Conservation (phyloP, 2,113 vertebrate genomes). For the Amblyopsis rosae region DNA sequence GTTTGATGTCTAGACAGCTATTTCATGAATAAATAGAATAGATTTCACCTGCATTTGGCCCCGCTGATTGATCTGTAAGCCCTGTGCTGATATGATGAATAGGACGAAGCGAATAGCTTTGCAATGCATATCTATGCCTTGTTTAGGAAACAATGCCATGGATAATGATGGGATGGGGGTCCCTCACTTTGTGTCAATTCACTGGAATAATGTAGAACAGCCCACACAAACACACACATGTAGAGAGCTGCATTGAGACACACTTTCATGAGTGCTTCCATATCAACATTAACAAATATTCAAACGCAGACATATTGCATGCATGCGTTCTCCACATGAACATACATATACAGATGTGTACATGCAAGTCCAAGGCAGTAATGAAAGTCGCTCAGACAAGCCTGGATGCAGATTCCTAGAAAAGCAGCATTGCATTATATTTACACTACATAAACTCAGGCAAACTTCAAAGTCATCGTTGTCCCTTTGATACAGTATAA, state of each 20-base stretch:
- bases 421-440: slow-evolving; percentile 19
- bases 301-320: background rate
- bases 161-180: background rate
- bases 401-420: background rate
- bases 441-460: background rate
- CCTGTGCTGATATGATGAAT: slow-evolving; percentile 45
- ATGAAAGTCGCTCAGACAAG: slow-evolving; percentile 23
- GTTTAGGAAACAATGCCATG: slow-evolving; percentile 30
- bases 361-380: slow-evolving; percentile 1
- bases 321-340: background rate
- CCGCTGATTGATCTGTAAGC: slow-evolving; percentile 42
- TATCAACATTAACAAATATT: background rate
- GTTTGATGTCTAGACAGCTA: slow-evolving; percentile 40
- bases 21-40: slow-evolving; percentile 59
- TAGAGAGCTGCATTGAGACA: background rate
- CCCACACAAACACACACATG: background rate
- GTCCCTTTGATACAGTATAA: too few relatives aligned
- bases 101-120: slow-evolving; percentile 3
- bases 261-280: background rate
- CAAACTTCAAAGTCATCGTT: background rate
- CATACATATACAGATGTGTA: background rate
- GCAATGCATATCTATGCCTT: slow-evolving; percentile 25
- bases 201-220: slow-evolving; percentile 48
- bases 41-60: slow-evolving; percentile 36
- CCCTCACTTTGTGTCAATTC: slow-evolving; percentile 6